Base-by-base conservation (phyloP, 2,113 vertebrate species). In the Chloroceryle aenea region DNA sequence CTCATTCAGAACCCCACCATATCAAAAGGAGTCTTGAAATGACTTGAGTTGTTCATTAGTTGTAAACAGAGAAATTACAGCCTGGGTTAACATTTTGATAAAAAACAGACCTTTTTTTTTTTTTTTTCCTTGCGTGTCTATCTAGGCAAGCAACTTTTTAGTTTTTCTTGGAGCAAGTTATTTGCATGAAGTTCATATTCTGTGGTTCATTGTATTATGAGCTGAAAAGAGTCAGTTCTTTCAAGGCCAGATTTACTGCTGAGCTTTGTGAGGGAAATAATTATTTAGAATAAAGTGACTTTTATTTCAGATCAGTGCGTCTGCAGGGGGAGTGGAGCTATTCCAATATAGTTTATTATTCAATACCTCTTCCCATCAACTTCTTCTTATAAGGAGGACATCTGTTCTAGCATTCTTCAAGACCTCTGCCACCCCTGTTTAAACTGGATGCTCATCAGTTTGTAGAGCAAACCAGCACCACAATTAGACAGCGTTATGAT, bases 271-370 rank as follows among this genome's bases (percentile, higher is more conserved):
- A 89, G 48, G 59, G 40, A 90, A 94, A 95, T 82, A 90, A 90
- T 94, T 94, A 82, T 94, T 95, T 86, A 94, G 87, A 91, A 96
- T 85, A 82, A 94, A 96, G 81, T 89, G 40, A 78, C 85, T 96
- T 94, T 83, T 94, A 92, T 95, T 97, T 81, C 76, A 85, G 77
- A 85, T 89, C 86, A 66, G 36, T 1, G 0, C 59, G 52, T 96
- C 82, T 96, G 61, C 80, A 81, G 86, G 84, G 47, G 42, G 45
- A 92, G 62, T 74, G 66, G 86, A 93, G 43, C 62, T 58, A 63
- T 74, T 95, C 73, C 73, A 94, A 45, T 38, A 26, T 34, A 68
- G 66, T 85, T 92, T 72, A 69, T 87, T 96, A 87, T 89, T 81
- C 89, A 89, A 7, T 85, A 68, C 47, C 21, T 80, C 34, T 93